Base-by-base conservation (phyloP, 2,113 vertebrate genomes). In the Polypterus senegalus region DNA sequence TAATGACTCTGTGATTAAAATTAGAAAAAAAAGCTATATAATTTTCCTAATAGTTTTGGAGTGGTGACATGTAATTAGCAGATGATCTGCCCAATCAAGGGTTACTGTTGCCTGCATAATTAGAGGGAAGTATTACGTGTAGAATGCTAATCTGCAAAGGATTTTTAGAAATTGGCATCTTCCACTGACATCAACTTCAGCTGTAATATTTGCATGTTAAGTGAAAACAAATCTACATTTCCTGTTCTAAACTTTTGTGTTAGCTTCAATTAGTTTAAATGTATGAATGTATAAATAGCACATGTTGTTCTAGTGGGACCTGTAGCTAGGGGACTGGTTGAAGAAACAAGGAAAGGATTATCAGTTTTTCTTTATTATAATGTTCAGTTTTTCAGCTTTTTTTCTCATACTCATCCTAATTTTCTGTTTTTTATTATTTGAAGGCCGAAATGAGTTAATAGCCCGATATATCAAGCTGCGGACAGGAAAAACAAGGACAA, bases 381-480 rank as follows among this genome's bases (percentile, higher is more conserved):
- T 27, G 46, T 46, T 6, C 4, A 8, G 5, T 60, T 43, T 60
- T 61, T 70, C 10, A 62, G 4, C 70, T 49, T 66, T 60, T 43
- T 55, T 5, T 54, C 43, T 54, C 47, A 45, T 49, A 27, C 27
- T 27, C 27, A 27, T 27, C 27, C 27, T 27, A 27, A 27, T 27
- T 27, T 27, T 27, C 27, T 27, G 9, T 47, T 59, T 27, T 62
- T 47, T 60, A 3, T 61, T 49, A 51, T 47, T 56, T 52, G 60
- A 55, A 98, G 96, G 96, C 88, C 93, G 96, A 72, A 98, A 98
- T 83, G 96, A 98, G 82, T 83, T 98, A 78, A 98, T 98, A 85
- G 96, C 96, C 74, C 89, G 96, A 92, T 98, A 98, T 87, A 98
- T 98, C 85, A 98, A 98, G 79, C 91, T 98, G 70, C 89, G 96